Conservation (phyloP, 64 coral and sea anemone genomes). For the Astreopora myriophthalma region DNA sequence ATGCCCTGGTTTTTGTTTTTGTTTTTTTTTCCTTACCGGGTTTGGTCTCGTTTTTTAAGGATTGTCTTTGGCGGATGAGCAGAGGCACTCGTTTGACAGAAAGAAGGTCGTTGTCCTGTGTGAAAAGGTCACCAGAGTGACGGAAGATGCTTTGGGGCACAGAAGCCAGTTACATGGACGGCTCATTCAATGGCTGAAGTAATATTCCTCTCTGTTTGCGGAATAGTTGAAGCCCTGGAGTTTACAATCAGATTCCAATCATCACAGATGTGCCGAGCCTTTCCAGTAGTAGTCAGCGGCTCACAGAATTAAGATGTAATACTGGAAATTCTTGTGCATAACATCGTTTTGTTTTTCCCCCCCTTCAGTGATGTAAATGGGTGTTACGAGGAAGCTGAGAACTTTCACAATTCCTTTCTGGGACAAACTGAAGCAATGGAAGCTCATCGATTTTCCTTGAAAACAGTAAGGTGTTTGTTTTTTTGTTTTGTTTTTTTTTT, state of each 20-base stretch:
- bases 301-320: too few relatives aligned
- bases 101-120: not conserved
- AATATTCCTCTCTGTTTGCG: not conserved
- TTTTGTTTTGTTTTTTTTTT: too few relatives aligned
- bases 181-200: slow-evolving; percentile 18
- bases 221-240: too few relatives aligned
- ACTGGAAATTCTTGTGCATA: too few relatives aligned
- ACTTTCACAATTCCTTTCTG: not conserved
- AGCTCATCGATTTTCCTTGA: not conserved
- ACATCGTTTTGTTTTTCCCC: not conserved
- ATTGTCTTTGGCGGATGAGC: slow-evolving; percentile 55
- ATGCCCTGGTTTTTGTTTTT: too few relatives aligned
- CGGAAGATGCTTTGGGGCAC: not conserved
- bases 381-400: slow-evolving; percentile 11
- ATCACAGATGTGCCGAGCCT: too few relatives aligned
- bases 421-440: not conserved
- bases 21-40: not conserved
- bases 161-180: slow-evolving; percentile 13
- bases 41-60: slow-evolving; percentile 35
- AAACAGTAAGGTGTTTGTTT: slow-evolving; percentile 3
- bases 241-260: too few relatives aligned
- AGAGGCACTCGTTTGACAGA: slow-evolving; percentile 77
- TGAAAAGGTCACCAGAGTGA: not conserved
- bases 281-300: too few relatives aligned
- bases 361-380: slow-evolving; percentile 3